A percentile compares a stretch with the other conserved stretches of the same genome.
phyloP scores from a whole-genome alignment of 2,797 vertebrate species.

The Oreochromis mossambicus region DNA sequence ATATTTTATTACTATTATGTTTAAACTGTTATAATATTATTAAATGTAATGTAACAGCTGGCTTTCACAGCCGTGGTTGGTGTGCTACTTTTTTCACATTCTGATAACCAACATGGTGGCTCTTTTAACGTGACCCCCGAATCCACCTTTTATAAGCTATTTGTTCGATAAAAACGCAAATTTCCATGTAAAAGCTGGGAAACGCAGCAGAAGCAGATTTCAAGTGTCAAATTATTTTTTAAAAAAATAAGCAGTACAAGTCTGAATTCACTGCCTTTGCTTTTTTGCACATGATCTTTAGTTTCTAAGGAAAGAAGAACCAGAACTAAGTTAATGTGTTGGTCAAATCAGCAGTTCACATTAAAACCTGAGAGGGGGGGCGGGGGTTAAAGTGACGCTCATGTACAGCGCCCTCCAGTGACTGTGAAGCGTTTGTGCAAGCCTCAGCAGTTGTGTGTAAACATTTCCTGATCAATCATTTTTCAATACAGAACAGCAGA shows the following conservation, averaged over 20 bases:
- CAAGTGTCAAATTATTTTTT: rapidly evolving
- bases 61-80: rapidly evolving
- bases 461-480: neutral
- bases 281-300: neutral
- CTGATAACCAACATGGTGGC: rapidly evolving
- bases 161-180: neutral
- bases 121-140: neutral
- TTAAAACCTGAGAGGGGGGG: neutral
- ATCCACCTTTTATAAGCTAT: neutral
- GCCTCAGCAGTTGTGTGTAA: neutral
- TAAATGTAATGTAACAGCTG: neutral
- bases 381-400: neutral
- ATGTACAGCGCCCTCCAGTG: neutral
- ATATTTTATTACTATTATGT: neutral
- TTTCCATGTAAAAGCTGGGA: neutral
- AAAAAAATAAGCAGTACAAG: rapidly evolving
- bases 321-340: neutral
- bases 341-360: neutral
- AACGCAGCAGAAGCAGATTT: neutral
- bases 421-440: neutral
- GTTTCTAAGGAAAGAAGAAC: neutral
- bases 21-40: neutral
- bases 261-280: neutral
- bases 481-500: neutral
- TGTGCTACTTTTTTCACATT: neutral